Conservation (phyloP, 2,888 invertebrate genomes). For the Perdita meconis region DNA sequence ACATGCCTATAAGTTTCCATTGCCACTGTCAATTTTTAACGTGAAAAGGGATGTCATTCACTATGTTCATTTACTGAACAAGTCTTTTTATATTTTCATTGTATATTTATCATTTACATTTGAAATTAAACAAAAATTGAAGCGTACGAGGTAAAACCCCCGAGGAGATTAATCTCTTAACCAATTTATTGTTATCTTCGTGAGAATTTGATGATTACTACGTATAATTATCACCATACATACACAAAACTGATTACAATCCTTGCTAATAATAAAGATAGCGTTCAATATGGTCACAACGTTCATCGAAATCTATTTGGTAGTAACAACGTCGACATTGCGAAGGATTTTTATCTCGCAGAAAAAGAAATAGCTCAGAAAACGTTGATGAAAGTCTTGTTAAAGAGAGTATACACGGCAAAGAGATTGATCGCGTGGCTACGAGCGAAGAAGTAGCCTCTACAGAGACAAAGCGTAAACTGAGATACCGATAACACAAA, state of each 20-base stretch:
- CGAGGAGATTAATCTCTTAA: not conserved
- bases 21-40: too few relatives aligned
- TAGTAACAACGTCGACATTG: not conserved
- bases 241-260: too few relatives aligned
- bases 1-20: too few relatives aligned
- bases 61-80: too few relatives aligned
- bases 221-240: not conserved
- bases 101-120: too few relatives aligned
- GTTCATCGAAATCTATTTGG: not conserved
- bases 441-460: slow-evolving; percentile 4
- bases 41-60: too few relatives aligned
- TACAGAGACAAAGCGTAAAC: slow-evolving; percentile 2
- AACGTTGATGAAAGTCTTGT: slow-evolving; percentile 9
- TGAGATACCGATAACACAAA: slow-evolving; percentile 21
- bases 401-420: not conserved
- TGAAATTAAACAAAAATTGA: too few relatives aligned
- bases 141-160: too few relatives aligned
- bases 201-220: not conserved
- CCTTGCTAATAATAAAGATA: not conserved
- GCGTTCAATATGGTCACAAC: not conserved
- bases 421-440: not conserved
- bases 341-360: too few relatives aligned
- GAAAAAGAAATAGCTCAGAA: not conserved
- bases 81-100: too few relatives aligned
- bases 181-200: not conserved